Evolutionary conservation across 2,888 invertebrate genomes (phyloP).

Genomic region (Drosophila silvestris): DNA sequence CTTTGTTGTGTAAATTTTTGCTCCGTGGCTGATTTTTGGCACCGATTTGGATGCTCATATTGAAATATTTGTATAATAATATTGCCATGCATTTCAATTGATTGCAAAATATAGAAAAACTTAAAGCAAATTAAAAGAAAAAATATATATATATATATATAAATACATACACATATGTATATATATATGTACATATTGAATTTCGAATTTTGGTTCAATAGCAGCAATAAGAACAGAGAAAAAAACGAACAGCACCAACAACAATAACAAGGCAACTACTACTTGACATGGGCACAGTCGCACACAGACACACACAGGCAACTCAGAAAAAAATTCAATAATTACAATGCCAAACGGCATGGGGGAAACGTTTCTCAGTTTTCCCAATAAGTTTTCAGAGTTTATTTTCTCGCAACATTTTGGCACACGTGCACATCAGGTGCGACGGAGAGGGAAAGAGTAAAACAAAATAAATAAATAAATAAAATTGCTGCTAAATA

Average conservation of each 20-base stretch:
- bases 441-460: not conserved
- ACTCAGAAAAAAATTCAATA: slow-evolving; percentile 58
- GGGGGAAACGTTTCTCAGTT: slow-evolving; percentile 9
- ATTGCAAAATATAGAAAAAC: slow-evolving; percentile 10
- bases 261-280: slow-evolving; percentile 22
- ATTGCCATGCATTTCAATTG: slow-evolving; percentile 3
- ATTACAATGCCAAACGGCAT: slow-evolving; percentile 63
- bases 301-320: slow-evolving; percentile 2
- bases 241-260: not conserved
- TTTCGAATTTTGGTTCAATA: slow-evolving; percentile 3
- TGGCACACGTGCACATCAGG: slow-evolving; percentile 8
- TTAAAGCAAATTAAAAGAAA: not conserved
- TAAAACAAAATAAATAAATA: not conserved
- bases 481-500: slow-evolving; percentile 5
- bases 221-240: slow-evolving; percentile 17
- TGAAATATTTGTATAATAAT: slow-evolving; percentile 12
- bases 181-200: not conserved
- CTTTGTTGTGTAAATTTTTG: not conserved
- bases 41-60: not conserved
- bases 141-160: not conserved
- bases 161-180: not conserved
- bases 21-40: not conserved
- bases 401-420: slow-evolving; percentile 1
- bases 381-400: not conserved
- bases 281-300: not conserved